A percentile compares a stretch with the other conserved stretches of the same genome.
phyloP scores from a whole-genome alignment of 2,113 vertebrate species.

The Serilophus lunatus region DNA sequence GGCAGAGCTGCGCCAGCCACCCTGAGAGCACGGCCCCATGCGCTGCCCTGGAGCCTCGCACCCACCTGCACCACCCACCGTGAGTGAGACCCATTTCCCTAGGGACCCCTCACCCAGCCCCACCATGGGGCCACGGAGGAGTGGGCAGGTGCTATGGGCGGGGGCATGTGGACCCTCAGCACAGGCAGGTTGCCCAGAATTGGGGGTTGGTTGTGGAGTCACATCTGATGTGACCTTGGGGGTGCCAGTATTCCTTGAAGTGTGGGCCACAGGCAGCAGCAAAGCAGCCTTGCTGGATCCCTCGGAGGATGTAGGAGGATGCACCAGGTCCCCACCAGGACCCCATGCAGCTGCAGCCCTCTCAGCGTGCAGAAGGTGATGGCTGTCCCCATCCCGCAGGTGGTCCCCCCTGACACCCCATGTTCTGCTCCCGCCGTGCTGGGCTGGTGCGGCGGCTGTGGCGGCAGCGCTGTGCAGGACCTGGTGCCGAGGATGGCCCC shows the following conservation, averaged over 20 bases:
- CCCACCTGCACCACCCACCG: background rate
- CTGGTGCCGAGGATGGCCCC: background rate
- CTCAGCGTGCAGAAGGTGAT: background rate
- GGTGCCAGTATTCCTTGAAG: background rate
- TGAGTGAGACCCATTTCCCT: slow-evolving; percentile 10
- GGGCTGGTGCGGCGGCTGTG: slow-evolving; percentile 58
- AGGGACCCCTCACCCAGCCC: background rate
- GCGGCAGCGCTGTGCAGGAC: slow-evolving; percentile 15
- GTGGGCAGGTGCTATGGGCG: background rate
- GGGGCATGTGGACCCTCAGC: background rate
- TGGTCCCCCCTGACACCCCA: background rate
- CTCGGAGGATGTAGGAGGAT: background rate
- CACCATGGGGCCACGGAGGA: no score
- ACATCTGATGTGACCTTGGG: background rate
- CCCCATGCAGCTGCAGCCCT: background rate
- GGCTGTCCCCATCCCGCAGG: background rate
- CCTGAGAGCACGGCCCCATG: background rate
- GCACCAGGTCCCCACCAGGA: background rate
- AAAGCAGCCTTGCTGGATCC: background rate
- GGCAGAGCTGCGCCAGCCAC: background rate
- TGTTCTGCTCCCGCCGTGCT: slow-evolving; percentile 62
- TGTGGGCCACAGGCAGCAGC: fast-evolving
- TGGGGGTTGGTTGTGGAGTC: background rate
- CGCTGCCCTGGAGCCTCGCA: background rate
- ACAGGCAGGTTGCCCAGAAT: background rate